These are phyloP conservation scores for Tridacna crocea DNA, from an alignment of 2,888 invertebrate genomes.

Conservation along the genomic window DNA sequence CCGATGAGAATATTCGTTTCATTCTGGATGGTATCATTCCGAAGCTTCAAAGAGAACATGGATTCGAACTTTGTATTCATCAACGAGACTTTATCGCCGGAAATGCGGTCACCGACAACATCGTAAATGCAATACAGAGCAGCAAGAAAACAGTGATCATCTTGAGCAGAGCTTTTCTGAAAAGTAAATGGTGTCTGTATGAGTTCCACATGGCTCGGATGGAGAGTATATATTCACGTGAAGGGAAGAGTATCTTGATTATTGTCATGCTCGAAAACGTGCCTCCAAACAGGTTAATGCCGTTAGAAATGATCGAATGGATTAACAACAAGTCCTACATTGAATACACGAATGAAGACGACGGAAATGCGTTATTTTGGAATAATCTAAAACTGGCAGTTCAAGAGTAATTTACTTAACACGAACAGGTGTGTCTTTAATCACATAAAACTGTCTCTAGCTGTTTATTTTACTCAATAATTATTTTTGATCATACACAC, in stretches of 20 bases:
- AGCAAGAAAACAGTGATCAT: constrained; percentile 66
- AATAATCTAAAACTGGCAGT: neutral
- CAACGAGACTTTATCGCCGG: constrained; percentile 65
- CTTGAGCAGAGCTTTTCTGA: constrained; percentile 52
- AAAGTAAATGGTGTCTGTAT: constrained; percentile 66
- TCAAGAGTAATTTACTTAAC: neutral
- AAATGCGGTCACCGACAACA: constrained; percentile 58
- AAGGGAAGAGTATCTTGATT: neutral
- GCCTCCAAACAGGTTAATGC: neutral
- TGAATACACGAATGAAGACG: constrained; percentile 2
- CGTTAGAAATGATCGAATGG: constrained; percentile 2
- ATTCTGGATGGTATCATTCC: constrained; percentile 29
- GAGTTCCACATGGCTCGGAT: constrained; percentile 66
- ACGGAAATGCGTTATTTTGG: constrained; percentile 6
- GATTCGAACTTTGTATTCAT: constrained; percentile 60
- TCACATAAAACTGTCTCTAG: too few species aligned
- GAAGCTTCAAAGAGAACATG: constrained; percentile 21
- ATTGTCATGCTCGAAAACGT: neutral
- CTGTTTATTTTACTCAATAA: too few species aligned
- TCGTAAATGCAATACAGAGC: constrained; percentile 55
- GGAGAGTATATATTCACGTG: constrained; percentile 54
- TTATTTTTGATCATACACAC: too few species aligned
- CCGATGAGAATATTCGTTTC: constrained; percentile 40
- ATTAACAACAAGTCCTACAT: neutral
- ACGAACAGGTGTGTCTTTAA: too few species aligned